These are phyloP conservation scores for Novumbra hubbsi DNA, from an alignment of 2,797 vertebrate species.

Conservation along the genomic window DNA sequence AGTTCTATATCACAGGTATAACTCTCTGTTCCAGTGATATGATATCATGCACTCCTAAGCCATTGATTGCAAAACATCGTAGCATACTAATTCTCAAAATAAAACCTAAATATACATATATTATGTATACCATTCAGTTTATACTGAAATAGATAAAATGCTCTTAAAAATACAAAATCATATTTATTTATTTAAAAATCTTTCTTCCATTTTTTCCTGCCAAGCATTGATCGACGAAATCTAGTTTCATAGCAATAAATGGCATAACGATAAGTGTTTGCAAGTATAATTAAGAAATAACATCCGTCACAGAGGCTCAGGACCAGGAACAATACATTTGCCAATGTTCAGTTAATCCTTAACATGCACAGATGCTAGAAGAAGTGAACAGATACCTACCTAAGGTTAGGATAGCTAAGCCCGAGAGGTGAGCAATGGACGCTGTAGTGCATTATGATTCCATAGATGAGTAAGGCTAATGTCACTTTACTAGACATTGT, in stretches of 20 bases:
- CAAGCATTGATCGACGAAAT: background rate
- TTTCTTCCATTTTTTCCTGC: background rate
- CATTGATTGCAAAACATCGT: background rate
- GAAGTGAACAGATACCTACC: slow-evolving; percentile 75
- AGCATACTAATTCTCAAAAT: background rate
- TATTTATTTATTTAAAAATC: background rate
- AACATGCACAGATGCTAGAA: background rate
- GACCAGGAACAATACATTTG: background rate
- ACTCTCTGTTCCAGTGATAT: background rate
- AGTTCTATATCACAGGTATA: background rate
- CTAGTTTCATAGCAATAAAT: background rate
- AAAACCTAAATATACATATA: background rate
- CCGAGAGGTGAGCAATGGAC: slow-evolving; percentile 93
- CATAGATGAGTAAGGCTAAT: slow-evolving; percentile 93
- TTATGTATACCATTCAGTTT: background rate
- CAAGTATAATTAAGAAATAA: background rate
- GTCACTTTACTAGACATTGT: slow-evolving; percentile 94
- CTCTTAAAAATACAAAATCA: background rate
- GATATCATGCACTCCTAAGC: background rate
- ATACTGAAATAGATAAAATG: background rate
- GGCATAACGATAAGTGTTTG: background rate
- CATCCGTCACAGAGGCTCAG: background rate
- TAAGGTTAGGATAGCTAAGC: slow-evolving; percentile 90
- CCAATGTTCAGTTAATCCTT: slow-evolving; percentile 8
- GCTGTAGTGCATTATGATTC: slow-evolving; percentile 96